phyloP scores from a whole-genome alignment of 1,140 invertebrate genomes.

The Bombus terrestris region DNA sequence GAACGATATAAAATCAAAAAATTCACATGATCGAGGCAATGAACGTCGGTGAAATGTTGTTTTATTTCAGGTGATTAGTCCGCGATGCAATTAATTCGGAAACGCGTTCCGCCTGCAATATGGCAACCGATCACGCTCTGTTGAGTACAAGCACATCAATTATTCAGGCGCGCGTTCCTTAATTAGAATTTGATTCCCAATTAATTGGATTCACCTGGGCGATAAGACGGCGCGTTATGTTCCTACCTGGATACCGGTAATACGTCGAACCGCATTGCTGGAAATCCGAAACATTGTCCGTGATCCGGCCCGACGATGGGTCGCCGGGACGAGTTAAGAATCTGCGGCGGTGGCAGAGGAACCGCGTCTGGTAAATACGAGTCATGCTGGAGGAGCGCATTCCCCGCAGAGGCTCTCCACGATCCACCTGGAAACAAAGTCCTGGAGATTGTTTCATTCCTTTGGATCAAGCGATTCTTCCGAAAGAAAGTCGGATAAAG shows the following conservation, averaged over 20 bases:
- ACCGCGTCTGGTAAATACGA: conserved; percentile 70
- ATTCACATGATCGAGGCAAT: neutral
- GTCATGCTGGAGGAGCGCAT: conserved; percentile 74
- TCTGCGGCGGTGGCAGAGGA: conserved; percentile 60
- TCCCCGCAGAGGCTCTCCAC: conserved; percentile 73
- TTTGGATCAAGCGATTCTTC: neutral
- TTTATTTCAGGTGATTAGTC: neutral
- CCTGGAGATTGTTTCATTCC: neutral
- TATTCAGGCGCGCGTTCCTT: conserved; percentile 54
- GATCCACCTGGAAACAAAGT: conserved; percentile 1
- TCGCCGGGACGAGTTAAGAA: conserved; percentile 56
- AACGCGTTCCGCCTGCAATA: conserved; percentile 39
- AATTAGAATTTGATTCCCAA: conserved; percentile 65
- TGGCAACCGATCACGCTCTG: conserved; percentile 50
- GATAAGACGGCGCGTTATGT: conserved; percentile 19
- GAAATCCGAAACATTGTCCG: conserved; percentile 41
- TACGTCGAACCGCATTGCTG: conserved; percentile 7
- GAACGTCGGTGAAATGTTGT: neutral
- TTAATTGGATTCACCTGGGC: conserved; percentile 59
- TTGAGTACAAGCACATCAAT: conserved; percentile 48
- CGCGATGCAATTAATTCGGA: conserved; percentile 51
- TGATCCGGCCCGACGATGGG: conserved; percentile 33
- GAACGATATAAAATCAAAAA: neutral
- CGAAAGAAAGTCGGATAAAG: neutral
- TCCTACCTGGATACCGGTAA: conserved; percentile 15